Conservation (phyloP, 2,888 invertebrate genomes). For the Harpalus rubripes region DNA sequence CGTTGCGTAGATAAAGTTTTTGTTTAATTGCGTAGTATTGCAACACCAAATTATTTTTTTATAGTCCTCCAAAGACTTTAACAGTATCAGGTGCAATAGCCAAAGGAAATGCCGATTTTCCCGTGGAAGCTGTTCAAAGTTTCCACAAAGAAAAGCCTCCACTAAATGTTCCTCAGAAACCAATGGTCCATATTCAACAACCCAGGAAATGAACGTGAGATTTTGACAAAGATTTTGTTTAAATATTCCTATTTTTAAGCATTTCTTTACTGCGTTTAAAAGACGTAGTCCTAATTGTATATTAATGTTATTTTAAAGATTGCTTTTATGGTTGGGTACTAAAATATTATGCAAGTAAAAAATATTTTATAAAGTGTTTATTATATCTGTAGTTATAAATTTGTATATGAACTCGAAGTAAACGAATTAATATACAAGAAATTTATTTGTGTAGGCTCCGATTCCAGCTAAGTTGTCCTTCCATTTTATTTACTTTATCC, state of each 20-base stretch:
- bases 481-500: constrained; percentile 76
- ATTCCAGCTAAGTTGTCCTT: constrained; percentile 54
- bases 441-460: constrained; percentile 38
- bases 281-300: constrained; percentile 47
- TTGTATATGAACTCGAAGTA: constrained; percentile 63
- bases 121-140: constrained; percentile 91
- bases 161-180: constrained; percentile 81
- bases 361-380: constrained; percentile 64
- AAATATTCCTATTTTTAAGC: constrained; percentile 61
- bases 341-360: constrained; percentile 56
- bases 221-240: constrained; percentile 54
- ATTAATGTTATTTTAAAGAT: constrained; percentile 46
- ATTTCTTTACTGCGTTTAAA: constrained; percentile 52
- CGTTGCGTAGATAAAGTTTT: constrained; percentile 13
- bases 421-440: constrained; percentile 48
- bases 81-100: constrained; percentile 89
- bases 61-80: constrained; percentile 86
- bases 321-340: constrained; percentile 64
- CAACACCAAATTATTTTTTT: constrained; percentile 67
- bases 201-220: constrained; percentile 88
- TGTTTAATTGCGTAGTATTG: neutral
- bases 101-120: constrained; percentile 92
- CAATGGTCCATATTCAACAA: constrained; percentile 89
- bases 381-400: constrained; percentile 56
- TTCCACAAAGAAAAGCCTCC: constrained; percentile 90